These are phyloP conservation scores for Xylocampa areola DNA, from an alignment of 2,888 invertebrate genomes.

Conservation along the genomic window DNA sequence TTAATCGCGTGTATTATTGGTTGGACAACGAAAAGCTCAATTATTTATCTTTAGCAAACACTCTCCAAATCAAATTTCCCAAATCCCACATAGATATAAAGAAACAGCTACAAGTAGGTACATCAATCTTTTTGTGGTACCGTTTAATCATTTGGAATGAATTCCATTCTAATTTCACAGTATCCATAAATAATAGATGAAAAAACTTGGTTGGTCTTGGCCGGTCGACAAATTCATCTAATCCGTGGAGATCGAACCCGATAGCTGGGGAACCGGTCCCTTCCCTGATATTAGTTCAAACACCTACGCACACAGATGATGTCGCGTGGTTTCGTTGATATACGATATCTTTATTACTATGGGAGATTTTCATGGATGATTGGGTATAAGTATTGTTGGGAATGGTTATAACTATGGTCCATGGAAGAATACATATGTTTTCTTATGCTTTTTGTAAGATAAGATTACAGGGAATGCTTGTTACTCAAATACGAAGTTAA, in stretches of 20 bases:
- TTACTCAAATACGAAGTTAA: background rate
- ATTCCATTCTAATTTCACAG: conserved; percentile 57
- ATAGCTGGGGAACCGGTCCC: conserved; percentile 66
- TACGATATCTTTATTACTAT: conserved; percentile 46
- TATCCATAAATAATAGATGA: conserved; percentile 23
- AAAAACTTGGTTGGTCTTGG: conserved; percentile 36
- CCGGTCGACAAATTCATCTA: conserved; percentile 50
- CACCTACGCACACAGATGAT: conserved; percentile 59
- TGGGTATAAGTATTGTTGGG: conserved; percentile 24
- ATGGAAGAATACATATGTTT: conserved; percentile 8
- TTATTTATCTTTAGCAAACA: conserved; percentile 8
- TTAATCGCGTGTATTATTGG: too few species aligned
- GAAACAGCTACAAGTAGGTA: conserved; percentile 8
- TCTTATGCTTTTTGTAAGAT: conserved; percentile 21
- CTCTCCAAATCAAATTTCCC: background rate
- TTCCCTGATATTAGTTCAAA: conserved; percentile 56
- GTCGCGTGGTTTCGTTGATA: conserved; percentile 49
- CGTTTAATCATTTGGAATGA: conserved; percentile 37
- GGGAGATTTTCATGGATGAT: conserved; percentile 36
- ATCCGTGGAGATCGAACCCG: conserved; percentile 47
- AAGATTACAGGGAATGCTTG: background rate
- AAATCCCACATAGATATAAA: conserved; percentile 19
- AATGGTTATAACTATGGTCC: conserved; percentile 17
- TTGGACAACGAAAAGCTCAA: too few species aligned
- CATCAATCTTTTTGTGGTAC: conserved; percentile 3